Evolutionary conservation across 1,140 invertebrate genomes (phyloP), one percentile per base, ranked within the genome.

Genomic region (Panulirus ornatus): DNA sequence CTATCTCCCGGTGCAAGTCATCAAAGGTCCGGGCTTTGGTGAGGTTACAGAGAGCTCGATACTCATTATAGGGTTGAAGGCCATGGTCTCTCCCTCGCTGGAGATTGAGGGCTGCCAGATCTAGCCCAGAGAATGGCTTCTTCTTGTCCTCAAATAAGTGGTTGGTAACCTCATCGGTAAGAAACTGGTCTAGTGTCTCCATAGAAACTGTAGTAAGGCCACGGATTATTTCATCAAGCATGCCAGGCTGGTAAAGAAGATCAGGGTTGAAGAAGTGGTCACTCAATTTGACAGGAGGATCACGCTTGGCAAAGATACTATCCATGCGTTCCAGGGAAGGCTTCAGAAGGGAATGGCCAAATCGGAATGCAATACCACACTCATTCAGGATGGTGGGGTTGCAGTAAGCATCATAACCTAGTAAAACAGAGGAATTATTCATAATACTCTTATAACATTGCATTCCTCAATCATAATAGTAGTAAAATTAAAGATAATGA

Each of bases 21-120:
- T 96, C 95, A 94, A 98, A 99, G 22, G 93, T 96, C 19, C 93
- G 94, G 0, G 96, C 96, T 66, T 94, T 94, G 1, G 95, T 94
- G 63, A 96, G 91, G 89, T 95, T 95, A 93, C 95, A 96, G 2
- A 94, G 85, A 11, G 92, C 93, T 54, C 96, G 92, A 93, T 95
- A 96, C 36, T 94, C 94, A 90, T 95, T 96, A 92, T 96, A 96
- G n/a, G 95, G 94, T 73, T 94, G 94, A 22, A 96, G 93, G 11
- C 95, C 96, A 92, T 96, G 96, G 92, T 96, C 96, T 47, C 96
- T 92, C 0, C 94, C 97, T 92, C 97, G 94, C 93, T 98, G 97
- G 34, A 99, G 96, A 93, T 98, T 98, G 30, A 98, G 95, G 0
- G 97, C 96, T 0, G 97, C 98, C 71, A 99, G 94, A 94, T 98